A percentile compares a stretch with the other conserved stretches of the same genome.
Evolutionary conservation across 2,797 vertebrate species (phyloP).

Genomic region (Karalla daura): DNA sequence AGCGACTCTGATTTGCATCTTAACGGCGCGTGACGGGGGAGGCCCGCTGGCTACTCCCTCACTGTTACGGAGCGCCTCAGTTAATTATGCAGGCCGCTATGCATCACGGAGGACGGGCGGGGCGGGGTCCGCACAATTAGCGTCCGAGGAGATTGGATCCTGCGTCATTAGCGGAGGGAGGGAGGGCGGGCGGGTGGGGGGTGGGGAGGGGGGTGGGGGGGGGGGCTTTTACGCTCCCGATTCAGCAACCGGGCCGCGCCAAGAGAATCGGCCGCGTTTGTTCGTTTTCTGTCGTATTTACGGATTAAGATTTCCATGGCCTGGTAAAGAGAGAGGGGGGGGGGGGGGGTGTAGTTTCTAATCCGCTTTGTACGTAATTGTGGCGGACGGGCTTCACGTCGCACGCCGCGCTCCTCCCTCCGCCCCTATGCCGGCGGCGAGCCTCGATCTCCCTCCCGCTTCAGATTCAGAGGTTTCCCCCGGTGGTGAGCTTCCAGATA

Average conservation of each 20-base stretch:
- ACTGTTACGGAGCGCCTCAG: conserved; percentile 68
- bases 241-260: background rate
- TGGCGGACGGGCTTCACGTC: conserved; percentile 26
- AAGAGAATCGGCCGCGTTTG: conserved; percentile 16
- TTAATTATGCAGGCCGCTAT: conserved; percentile 78
- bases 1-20: conserved; percentile 78
- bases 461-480: background rate
- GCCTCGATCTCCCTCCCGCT: conserved; percentile 21
- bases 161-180: conserved; percentile 38
- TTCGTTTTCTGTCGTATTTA: conserved; percentile 41
- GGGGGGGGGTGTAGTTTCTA: no score
- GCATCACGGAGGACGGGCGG: conserved; percentile 71
- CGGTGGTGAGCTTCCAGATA: background rate
- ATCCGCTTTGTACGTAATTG: conserved; percentile 64
- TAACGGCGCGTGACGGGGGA: conserved; percentile 77
- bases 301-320: conserved; percentile 54
- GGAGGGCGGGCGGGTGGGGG: no score
- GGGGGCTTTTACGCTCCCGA: conserved; percentile 13
- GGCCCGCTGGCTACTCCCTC: conserved; percentile 70
- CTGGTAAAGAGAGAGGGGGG: conserved; percentile 23
- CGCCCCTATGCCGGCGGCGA: conserved; percentile 42
- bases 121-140: conserved; percentile 54
- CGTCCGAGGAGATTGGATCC: conserved; percentile 41
- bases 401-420: conserved; percentile 24
- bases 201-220: background rate